phyloP scores from a whole-genome alignment of 2,888 invertebrate genomes.

The Horisme vitalbata region DNA sequence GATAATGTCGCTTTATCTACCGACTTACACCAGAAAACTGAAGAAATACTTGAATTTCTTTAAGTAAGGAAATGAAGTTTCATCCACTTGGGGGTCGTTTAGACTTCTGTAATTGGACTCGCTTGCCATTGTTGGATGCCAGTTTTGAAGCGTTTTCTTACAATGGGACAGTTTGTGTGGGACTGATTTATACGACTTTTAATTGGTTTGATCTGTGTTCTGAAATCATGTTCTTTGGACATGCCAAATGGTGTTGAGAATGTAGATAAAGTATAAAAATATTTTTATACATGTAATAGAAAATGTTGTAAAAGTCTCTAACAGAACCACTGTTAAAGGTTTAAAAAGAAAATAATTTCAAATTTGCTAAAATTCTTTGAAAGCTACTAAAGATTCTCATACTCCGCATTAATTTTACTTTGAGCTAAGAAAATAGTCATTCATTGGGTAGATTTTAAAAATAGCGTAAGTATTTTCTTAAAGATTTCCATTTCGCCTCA shows the following conservation, averaged over 20 bases:
- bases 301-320: too few species aligned
- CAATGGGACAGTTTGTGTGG: conserved; percentile 45
- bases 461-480: too few species aligned
- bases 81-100: conserved; percentile 65
- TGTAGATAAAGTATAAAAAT: too few species aligned
- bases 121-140: conserved; percentile 69
- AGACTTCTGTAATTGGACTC: conserved; percentile 69
- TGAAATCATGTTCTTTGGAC: not conserved
- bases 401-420: too few species aligned
- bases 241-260: not conserved
- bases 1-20: conserved; percentile 12
- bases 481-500: too few species aligned
- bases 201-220: conserved; percentile 35
- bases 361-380: too few species aligned
- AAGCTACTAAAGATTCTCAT: too few species aligned
- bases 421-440: too few species aligned
- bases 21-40: conserved; percentile 43
- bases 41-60: conserved; percentile 69
- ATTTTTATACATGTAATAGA: too few species aligned
- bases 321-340: too few species aligned
- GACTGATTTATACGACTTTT: conserved; percentile 46
- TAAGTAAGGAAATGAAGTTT: conserved; percentile 76
- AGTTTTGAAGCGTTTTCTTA: conserved; percentile 48
- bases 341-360: too few species aligned
- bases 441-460: too few species aligned